Percentiles rank a stretch among this genome's conserved stretches.
Evolutionary conservation across 2,113 vertebrate species (phyloP).

Genomic region (Lucifuga dentata): DNA sequence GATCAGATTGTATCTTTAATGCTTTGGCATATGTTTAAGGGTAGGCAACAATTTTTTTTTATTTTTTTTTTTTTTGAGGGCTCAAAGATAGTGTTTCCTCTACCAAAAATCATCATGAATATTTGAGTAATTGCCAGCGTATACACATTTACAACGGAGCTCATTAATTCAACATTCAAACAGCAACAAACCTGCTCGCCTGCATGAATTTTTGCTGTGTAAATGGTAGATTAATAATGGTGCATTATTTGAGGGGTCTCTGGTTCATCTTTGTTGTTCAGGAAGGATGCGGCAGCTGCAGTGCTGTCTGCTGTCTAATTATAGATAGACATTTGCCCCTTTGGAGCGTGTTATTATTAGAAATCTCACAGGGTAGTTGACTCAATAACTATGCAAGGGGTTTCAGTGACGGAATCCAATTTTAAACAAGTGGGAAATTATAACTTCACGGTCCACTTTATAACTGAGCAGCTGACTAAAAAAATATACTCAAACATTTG

Average conservation of each 20-base stretch:
- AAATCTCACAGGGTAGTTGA: slow-evolving; percentile 58
- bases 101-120: background rate
- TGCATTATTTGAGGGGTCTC: background rate
- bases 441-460: slow-evolving; percentile 11
- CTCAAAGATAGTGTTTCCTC: background rate
- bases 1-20: too few species aligned
- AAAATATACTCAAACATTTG: background rate
- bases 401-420: slow-evolving; percentile 49
- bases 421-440: slow-evolving; percentile 44
- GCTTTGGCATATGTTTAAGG: too few species aligned
- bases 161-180: too few species aligned
- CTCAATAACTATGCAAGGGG: slow-evolving; percentile 74
- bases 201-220: too few species aligned
- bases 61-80: background rate
- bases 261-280: background rate
- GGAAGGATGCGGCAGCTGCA: slow-evolving; percentile 52
- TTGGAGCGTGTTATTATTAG: slow-evolving; percentile 79
- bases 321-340: slow-evolving; percentile 77
- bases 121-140: too few species aligned
- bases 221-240: too few species aligned
- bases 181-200: too few species aligned
- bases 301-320: slow-evolving; percentile 65
- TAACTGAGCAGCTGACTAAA: background rate
- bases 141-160: too few species aligned
- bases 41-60: too few species aligned